phyloP scores from a whole-genome alignment of 2,888 invertebrate species.

The Ptilodon capucinus region DNA sequence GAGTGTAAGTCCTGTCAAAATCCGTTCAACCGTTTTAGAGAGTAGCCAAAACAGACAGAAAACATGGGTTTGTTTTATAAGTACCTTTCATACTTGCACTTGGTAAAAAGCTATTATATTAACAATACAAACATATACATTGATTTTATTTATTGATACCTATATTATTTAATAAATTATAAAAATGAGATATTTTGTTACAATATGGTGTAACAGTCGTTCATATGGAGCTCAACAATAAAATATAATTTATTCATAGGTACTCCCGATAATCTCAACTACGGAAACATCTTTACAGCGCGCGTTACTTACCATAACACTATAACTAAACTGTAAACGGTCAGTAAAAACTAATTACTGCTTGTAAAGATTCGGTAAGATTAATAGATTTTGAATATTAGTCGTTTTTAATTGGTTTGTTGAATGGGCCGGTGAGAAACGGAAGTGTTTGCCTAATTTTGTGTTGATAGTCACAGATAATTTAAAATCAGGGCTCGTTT shows the following conservation, averaged over 20 bases:
- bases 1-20: no score
- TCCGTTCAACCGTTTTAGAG: no score
- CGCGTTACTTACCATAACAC: background rate
- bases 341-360: background rate
- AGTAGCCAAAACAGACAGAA: no score
- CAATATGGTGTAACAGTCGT: background rate
- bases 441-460: background rate
- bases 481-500: background rate
- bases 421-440: background rate
- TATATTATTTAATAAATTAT: no score
- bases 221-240: background rate
- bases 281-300: background rate
- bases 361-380: background rate
- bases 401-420: background rate
- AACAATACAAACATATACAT: no score
- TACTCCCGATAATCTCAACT: background rate
- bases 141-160: no score
- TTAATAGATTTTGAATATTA: background rate
- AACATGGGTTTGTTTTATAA: no score
- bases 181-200: background rate
- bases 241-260: background rate
- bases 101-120: no score
- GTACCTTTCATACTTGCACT: no score
- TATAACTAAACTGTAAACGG: background rate
- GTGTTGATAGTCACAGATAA: background rate